Evolutionary conservation across 1,140 invertebrate genomes (phyloP).

Genomic region (Musca domestica): DNA sequence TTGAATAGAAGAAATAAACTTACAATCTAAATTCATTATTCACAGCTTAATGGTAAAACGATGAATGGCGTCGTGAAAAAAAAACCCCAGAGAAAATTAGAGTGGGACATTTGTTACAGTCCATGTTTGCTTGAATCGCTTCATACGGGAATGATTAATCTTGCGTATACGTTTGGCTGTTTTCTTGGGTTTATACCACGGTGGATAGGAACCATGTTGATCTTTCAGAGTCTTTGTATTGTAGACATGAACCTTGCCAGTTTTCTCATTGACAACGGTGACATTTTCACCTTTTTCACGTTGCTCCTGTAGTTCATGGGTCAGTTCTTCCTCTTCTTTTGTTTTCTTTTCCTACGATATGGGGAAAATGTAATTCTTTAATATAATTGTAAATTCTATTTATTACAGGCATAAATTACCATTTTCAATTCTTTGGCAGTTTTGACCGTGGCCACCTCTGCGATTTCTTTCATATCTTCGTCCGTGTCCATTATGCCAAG

Average conservation of each 20-base stretch:
- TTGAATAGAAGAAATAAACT: background rate
- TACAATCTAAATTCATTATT: conserved; percentile 11
- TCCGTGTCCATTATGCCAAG: conserved; percentile 64
- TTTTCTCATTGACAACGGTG: conserved; percentile 53
- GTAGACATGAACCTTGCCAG: conserved; percentile 55
- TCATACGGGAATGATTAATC: conserved; percentile 53
- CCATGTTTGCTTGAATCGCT: conserved; percentile 53
- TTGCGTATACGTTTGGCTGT: conserved; percentile 58
- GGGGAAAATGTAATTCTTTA: background rate
- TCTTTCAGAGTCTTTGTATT: conserved; percentile 63
- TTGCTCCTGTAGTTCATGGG: conserved; percentile 42
- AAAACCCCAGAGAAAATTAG: conserved; percentile 23
- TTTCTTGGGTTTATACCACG: conserved; percentile 62
- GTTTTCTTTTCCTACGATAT: conserved; percentile 40
- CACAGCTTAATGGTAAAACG: conserved; percentile 13
- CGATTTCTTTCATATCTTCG: conserved; percentile 57
- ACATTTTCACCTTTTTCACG: conserved; percentile 52
- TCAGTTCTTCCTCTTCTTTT: conserved; percentile 45
- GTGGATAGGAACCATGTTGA: conserved; percentile 64
- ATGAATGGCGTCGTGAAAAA: background rate
- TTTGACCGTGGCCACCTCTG: conserved; percentile 59
- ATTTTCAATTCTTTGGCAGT: conserved; percentile 47
- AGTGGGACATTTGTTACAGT: conserved; percentile 51
- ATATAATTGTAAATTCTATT: background rate
- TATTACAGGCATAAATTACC: conserved; percentile 28